These are phyloP conservation scores for Allacma fusca DNA, from an alignment of 2,888 invertebrate species.

Conservation along the genomic window DNA sequence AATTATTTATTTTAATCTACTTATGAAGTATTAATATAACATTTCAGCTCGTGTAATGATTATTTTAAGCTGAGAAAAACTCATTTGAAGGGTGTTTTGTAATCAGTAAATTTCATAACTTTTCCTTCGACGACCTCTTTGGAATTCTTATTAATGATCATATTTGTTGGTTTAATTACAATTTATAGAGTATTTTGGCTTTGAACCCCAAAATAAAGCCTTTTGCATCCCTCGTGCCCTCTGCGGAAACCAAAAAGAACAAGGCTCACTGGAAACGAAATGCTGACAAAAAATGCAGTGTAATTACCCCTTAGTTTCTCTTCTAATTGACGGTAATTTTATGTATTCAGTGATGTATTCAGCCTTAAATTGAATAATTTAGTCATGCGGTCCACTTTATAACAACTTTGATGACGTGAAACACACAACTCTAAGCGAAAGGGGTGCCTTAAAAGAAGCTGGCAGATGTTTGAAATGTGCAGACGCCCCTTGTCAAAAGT, in stretches of 20 bases:
- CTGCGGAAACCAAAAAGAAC: constrained; percentile 81
- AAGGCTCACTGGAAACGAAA: constrained; percentile 98
- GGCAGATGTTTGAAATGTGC: constrained; percentile 89
- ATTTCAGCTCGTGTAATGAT: no score
- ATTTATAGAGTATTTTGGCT: constrained; percentile 80
- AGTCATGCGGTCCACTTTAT: constrained; percentile 73
- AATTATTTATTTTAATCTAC: no score
- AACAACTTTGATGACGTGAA: constrained; percentile 98
- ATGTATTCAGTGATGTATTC: not conserved
- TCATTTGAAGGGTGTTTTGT: no score
- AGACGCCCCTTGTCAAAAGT: constrained; percentile 98
- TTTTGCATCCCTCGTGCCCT: constrained; percentile 82
- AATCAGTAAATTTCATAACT: no score
- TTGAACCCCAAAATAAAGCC: constrained; percentile 85
- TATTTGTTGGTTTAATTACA: not conserved
- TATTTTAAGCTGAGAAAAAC: no score
- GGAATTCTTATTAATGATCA: not conserved
- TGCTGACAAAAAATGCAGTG: constrained; percentile 80
- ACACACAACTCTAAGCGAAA: constrained; percentile 94
- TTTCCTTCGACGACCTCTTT: no score
- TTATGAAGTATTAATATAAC: no score
- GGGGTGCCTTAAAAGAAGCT: constrained; percentile 90
- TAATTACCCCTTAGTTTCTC: constrained; percentile 72
- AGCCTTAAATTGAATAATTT: not conserved
- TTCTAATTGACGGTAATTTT: not conserved